Evolutionary conservation across 2,113 vertebrate genomes (phyloP), one percentile per base, ranked within the genome.

Genomic region (Passer domesticus): DNA sequence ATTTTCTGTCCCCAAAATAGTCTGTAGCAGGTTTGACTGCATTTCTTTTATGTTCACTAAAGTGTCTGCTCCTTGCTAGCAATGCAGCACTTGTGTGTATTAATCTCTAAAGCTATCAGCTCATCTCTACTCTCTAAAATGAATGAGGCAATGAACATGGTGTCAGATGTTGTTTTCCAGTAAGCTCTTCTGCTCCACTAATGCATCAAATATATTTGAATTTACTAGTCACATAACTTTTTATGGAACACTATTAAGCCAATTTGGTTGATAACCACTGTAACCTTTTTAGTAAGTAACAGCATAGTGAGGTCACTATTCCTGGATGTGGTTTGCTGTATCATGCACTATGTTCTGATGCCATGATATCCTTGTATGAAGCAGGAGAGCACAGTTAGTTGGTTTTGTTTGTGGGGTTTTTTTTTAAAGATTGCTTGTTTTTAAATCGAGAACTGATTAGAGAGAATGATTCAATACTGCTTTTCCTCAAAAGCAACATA

Each of bases 161-260:
- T 96, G 92, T 96, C 89, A 94, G 66, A 77, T 58, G n/a, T 70
- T 90, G 79, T 86, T 93, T 96, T 80, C 92, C 80, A 6, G 94
- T 92, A 96, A 96, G 93, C 52, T 94, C 96, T 96, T 84, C 92
- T 88, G 83, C 83, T 83, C 86, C n/a, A 33, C 83, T 97, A 95
- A 97, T 90, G 81, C 78, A 93, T 91, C 80, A 87, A 89, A 97
- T 96, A 77, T 91, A 94, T 95, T 84, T 95, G 83, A 96, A 96
- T 97, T 96, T 93, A 95, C 72, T 94, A 77, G 79, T 95, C 94
- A 89, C 87, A 79, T 83, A 96, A 95, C 73, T 80, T 96, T 97
- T 97, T 93, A 96, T 97, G 95, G 94, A 91, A 94, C 62, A 35
- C 76, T 90, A 78, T 96, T 87, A 73, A 44, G 41, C 62, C 94